Base-by-base conservation (phyloP, 2,888 invertebrate genomes). In the Drosophila aldrichi region DNA sequence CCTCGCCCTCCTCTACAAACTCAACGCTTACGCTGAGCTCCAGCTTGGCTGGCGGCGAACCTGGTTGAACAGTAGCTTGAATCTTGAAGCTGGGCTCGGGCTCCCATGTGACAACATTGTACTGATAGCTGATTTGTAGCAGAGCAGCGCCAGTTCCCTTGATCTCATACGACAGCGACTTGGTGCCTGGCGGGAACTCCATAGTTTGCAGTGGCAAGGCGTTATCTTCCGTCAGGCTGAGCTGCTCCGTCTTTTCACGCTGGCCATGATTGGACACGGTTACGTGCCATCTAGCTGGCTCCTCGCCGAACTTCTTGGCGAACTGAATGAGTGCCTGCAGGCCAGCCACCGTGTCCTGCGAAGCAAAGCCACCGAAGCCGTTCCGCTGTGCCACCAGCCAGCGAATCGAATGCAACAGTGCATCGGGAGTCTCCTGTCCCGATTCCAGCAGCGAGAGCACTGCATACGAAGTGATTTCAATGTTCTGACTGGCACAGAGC, bases 81-180 rank as follows among this genome's bases (percentile, higher is more conserved):
- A 98, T 94, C 43, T 95, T 96, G 93, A 97, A 98, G 77, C 97
- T 94, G 1, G 98, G 98, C 95, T 96, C 96, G 14, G 97, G 96
- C 12, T 96, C 97, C 18, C 97, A 97, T 20, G 97, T 97, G 90
- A 97, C 96, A 70, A 97, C 95, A 91, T 96, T 96, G 90, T 97
- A 98, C 52, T 95, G 95, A 79, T 97, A 97, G 3, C 96, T 95
- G 36, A 98, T 95, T 88, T 97, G 96, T 48, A 96, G 94, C 43
- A 97, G 92, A 0, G 96, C 96, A 54, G 97, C 94, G 14, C 98
- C 98, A 38, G 94, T 95, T n/a, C 98, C 98, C 81, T 95, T 95
- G 0, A 97, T 97, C 55, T 95, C 95, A 32, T 98, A 94, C 66
- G 95, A 95, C 3, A 97, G 94, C 56, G 94, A 93, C 18, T 95